These are phyloP conservation scores for Auanema freiburgensis DNA, from an alignment of 2,888 invertebrate species.

Conservation along the genomic window DNA sequence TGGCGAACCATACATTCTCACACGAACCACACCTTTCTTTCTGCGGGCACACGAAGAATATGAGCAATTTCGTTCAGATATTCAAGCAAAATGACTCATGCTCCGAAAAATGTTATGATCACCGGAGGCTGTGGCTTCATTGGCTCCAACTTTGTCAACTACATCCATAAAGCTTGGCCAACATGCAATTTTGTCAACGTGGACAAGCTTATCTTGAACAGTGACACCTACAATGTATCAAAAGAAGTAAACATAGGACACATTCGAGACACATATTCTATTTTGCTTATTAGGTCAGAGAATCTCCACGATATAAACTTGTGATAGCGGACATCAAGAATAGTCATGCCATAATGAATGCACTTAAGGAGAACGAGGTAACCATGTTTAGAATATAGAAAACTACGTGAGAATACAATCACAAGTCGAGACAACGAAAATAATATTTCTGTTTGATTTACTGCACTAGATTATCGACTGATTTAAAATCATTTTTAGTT, in stretches of 20 bases:
- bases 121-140: conserved; percentile 64
- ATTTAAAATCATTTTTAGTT: too few species aligned
- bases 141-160: conserved; percentile 62
- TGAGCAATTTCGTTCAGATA: too few species aligned
- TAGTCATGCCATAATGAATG: conserved; percentile 40
- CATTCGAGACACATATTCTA: background rate
- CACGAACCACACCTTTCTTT: too few species aligned
- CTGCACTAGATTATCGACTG: background rate
- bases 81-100: conserved; percentile 7
- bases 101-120: conserved; percentile 54
- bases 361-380: conserved; percentile 50
- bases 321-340: conserved; percentile 59
- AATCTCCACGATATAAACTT: conserved; percentile 53
- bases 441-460: background rate
- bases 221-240: conserved; percentile 56
- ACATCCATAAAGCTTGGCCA: conserved; percentile 54
- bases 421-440: too few species aligned
- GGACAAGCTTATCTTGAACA: conserved; percentile 60
- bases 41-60: too few species aligned
- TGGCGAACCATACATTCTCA: too few species aligned
- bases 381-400: background rate
- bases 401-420: background rate
- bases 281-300: conserved; percentile 29
- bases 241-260: conserved; percentile 23
- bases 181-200: conserved; percentile 56